Conservation (phyloP, 2,888 invertebrate genomes). For the Hyposoter didymator region DNA sequence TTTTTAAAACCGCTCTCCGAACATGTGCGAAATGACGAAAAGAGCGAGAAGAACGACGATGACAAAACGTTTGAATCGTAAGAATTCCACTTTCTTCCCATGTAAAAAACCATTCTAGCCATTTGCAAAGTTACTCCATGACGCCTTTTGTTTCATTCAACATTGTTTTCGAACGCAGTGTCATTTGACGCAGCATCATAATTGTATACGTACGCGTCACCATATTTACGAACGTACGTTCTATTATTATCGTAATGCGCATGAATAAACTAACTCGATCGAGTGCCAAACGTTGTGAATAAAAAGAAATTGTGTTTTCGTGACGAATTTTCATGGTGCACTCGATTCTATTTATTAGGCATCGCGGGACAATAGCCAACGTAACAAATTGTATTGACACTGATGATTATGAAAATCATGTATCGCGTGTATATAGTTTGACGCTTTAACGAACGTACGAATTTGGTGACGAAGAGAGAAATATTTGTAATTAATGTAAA, state of each 20-base stretch:
- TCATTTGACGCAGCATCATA: constrained; percentile 15
- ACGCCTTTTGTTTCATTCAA: neutral
- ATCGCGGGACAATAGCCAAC: neutral
- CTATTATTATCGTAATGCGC: neutral
- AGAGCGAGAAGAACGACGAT: constrained; percentile 7
- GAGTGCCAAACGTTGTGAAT: neutral
- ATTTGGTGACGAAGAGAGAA: constrained; percentile 10
- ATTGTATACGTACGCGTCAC: constrained; percentile 11
- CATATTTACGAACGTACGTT: neutral
- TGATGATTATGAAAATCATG: neutral
- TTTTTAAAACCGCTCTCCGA: constrained; percentile 5
- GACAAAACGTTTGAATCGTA: neutral
- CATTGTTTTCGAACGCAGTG: neutral
- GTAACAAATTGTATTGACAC: neutral
- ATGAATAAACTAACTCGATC: neutral
- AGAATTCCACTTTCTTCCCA: neutral
- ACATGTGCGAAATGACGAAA: too few relatives aligned
- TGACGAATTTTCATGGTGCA: neutral
- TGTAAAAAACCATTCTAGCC: neutral
- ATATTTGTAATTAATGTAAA: constrained; percentile 43
- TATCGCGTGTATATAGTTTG: neutral
- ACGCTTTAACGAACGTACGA: neutral
- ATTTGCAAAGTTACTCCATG: constrained; percentile 6
- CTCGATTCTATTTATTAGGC: neutral
- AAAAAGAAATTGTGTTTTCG: neutral